Conservation (phyloP, 2,888 invertebrate species). For the Marasmarcha lunaedactyla region DNA sequence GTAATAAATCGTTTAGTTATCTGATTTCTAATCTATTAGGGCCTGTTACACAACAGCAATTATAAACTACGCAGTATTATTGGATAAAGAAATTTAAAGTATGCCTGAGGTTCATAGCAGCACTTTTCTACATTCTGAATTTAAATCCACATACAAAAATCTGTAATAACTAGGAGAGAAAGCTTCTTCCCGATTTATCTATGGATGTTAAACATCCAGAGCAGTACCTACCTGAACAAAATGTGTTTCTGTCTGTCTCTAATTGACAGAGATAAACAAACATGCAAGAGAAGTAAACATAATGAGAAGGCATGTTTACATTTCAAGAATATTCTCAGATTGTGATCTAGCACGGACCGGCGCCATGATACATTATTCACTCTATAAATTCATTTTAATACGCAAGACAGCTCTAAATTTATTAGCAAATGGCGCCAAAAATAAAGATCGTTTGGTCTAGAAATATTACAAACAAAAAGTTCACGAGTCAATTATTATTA, state of each 20-base stretch:
- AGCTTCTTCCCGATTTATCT: too few species aligned
- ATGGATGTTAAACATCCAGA: too few species aligned
- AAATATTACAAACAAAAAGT: conserved; percentile 43
- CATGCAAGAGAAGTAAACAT: conserved; percentile 7
- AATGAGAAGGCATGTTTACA: conserved; percentile 46
- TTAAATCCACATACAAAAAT: too few species aligned
- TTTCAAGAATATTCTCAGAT: conserved; percentile 39
- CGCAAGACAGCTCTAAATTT: conserved; percentile 63
- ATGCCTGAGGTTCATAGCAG: too few species aligned
- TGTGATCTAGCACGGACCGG: conserved; percentile 48
- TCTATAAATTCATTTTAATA: conserved; percentile 55
- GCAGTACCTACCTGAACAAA: too few species aligned
- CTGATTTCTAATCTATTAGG: conserved; percentile 21
- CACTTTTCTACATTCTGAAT: too few species aligned
- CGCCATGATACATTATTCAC: conserved; percentile 57
- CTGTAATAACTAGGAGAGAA: too few species aligned
- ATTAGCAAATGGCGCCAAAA: conserved; percentile 62
- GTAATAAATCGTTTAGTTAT: conserved; percentile 25
- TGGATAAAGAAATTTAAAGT: too few species aligned
- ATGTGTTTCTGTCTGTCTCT: too few species aligned
- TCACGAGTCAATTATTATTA: conserved; percentile 12
- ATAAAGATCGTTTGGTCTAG: conserved; percentile 48
- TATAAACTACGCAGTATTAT: too few species aligned
- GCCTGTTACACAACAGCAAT: too few species aligned
- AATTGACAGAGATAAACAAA: too few species aligned